Evolutionary conservation across 64 coral and sea anemone genomes (phyloP).

Genomic region (Acropora yongei): DNA sequence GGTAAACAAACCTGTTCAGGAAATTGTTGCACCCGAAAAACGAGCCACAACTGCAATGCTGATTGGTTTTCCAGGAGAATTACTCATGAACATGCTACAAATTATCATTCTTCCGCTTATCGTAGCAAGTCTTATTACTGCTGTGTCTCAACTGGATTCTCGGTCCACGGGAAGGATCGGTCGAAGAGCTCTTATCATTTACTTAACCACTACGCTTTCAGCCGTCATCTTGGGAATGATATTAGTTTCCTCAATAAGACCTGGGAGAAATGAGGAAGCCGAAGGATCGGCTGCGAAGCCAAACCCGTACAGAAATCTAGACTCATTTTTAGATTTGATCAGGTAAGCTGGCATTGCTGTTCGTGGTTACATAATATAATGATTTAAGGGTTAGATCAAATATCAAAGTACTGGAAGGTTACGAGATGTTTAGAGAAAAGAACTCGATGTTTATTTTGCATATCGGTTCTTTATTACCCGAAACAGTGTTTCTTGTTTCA

Average conservation of each 20-base stretch:
- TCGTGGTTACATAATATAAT: background rate
- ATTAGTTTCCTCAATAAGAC: slow-evolving; percentile 69
- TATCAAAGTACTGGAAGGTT: too few species aligned
- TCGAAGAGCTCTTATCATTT: slow-evolving; percentile 68
- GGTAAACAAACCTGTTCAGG: slow-evolving; percentile 61
- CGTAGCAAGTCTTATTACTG: slow-evolving; percentile 79
- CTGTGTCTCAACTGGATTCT: slow-evolving; percentile 64
- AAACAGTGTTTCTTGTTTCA: too few species aligned
- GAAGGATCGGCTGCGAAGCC: slow-evolving; percentile 16
- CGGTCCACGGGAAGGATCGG: slow-evolving; percentile 74
- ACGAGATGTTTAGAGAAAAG: too few species aligned
- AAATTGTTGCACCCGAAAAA: slow-evolving; percentile 55
- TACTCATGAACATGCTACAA: slow-evolving; percentile 89
- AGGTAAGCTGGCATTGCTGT: slow-evolving; percentile 26
- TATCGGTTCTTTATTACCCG: too few species aligned
- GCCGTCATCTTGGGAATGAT: slow-evolving; percentile 75
- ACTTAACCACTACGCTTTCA: slow-evolving; percentile 51
- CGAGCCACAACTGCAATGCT: slow-evolving; percentile 69
- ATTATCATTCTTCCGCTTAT: slow-evolving; percentile 77
- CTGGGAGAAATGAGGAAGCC: slow-evolving; percentile 52
- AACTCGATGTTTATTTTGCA: too few species aligned
- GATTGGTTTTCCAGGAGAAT: slow-evolving; percentile 83
- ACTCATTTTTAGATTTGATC: slow-evolving; percentile 60
- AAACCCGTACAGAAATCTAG: slow-evolving; percentile 41
- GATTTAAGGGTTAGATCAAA: too few species aligned